These are phyloP conservation scores for Pseudochirops cupreus DNA, from an alignment of 2,797 vertebrate genomes.

Conservation along the genomic window DNA sequence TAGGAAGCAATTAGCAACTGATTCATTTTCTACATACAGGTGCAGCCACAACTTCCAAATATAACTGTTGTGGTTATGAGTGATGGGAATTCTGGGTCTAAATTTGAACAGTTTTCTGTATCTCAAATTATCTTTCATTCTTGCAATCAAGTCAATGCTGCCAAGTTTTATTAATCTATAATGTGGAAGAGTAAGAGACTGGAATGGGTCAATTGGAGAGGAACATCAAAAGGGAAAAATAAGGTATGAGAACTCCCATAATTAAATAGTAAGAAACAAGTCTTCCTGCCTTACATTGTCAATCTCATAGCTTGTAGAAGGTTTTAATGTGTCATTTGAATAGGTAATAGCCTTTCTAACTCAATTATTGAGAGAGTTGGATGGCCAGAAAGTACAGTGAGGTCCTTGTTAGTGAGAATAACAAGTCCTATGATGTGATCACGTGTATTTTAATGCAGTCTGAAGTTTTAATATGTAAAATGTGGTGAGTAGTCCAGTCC, in stretches of 20 bases:
- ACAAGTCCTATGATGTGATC: neutral
- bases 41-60: neutral
- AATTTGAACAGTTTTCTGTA: neutral
- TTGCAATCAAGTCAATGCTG: neutral
- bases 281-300: neutral
- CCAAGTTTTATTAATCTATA: constrained; percentile 34
- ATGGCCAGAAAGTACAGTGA: neutral
- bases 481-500: neutral
- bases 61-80: neutral
- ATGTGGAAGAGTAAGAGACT: neutral
- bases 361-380: neutral
- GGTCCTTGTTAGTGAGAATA: neutral
- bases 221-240: constrained; percentile 7
- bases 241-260: neutral
- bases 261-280: neutral
- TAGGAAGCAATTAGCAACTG: neutral
- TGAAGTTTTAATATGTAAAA: neutral
- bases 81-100: neutral
- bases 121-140: constrained; percentile 2
- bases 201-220: constrained; percentile 23
- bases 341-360: neutral
- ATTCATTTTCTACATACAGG: constrained; percentile 18
- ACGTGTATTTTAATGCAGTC: neutral
- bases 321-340: neutral
- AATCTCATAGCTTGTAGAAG: neutral